Evolutionary conservation across 2,888 invertebrate species (phyloP), one percentile per base, ranked within the genome.

Genomic region (Lomographa bimaculata): DNA sequence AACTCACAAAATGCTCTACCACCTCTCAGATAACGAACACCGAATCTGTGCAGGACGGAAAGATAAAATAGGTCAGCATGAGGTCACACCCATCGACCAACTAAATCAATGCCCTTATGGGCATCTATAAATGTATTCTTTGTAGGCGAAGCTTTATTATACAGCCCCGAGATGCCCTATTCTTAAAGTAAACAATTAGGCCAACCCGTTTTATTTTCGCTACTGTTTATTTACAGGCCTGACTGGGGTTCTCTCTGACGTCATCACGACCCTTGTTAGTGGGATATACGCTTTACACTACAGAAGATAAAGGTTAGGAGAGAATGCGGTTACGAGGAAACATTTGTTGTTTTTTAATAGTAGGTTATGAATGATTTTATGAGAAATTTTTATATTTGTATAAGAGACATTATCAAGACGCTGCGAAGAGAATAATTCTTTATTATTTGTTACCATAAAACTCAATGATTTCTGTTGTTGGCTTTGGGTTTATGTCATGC

Each of bases 121-220:
- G 25, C 24, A n/a, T n/a, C n/a, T n/a, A n/a, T n/a, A n/a, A n/a
- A n/a, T n/a, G n/a, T n/a, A n/a, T n/a, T n/a, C n/a, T n/a, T n/a
- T n/a, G n/a, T n/a, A n/a, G n/a, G n/a, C n/a, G n/a, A n/a, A n/a
- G n/a, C n/a, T n/a, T 14, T 33, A 34, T 39, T 19, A 37, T 38
- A 35, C 40, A 50, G 49, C 53, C 51, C 48, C 44, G 51, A 53
- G 56, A 43, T 44, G 44, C 38, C 54, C 61, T 55, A 57, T 59
- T 61, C 53, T 52, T 54, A 58, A 55, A 60, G 60, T 64, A 60
- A 64, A 69, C 64, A 72, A 67, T 70, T 65, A 71, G 68, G 68
- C 50, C 71, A 62, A 49, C 58, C 56, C 50, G 59, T 59, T 60
- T 67, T 71, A 71, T 70, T 70, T 71, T 66, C 52, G 54, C 50